Evolutionary conservation across 2,888 invertebrate species (phyloP).

Genomic region (Eucera pruinosa): DNA sequence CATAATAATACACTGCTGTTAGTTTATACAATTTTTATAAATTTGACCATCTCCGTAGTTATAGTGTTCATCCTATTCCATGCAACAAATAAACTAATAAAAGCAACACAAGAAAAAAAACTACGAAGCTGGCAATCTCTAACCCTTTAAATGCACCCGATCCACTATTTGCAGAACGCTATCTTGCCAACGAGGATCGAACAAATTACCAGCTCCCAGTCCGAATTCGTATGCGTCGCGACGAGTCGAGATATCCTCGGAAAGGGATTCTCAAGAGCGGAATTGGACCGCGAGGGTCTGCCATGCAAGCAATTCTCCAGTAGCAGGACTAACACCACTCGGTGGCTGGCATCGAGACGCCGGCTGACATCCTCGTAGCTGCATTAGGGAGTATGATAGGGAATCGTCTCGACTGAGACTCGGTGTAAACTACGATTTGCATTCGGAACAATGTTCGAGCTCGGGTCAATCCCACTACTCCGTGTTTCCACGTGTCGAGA

Average conservation of each 20-base stretch:
- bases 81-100: no score
- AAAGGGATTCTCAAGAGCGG: conserved; percentile 32
- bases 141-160: no score
- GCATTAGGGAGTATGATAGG: conserved; percentile 55
- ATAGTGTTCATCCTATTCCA: no score
- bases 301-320: conserved; percentile 53
- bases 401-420: conserved; percentile 41
- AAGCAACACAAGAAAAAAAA: no score
- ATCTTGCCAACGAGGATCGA: neutral
- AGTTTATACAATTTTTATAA: no score
- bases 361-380: conserved; percentile 62
- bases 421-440: conserved; percentile 70
- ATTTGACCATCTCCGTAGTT: no score
- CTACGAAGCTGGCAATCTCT: no score
- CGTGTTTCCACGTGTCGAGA: conserved; percentile 42
- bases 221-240: conserved; percentile 26
- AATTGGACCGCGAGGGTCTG: conserved; percentile 48
- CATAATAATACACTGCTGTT: no score
- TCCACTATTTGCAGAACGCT: neutral
- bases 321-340: conserved; percentile 45
- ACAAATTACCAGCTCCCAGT: conserved; percentile 7
- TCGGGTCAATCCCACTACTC: conserved; percentile 64
- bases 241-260: conserved; percentile 30
- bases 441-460: conserved; percentile 70
- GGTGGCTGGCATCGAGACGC: conserved; percentile 38